Evolutionary conservation across 2,113 vertebrate species (phyloP).

Genomic region (Fregata magnificens): DNA sequence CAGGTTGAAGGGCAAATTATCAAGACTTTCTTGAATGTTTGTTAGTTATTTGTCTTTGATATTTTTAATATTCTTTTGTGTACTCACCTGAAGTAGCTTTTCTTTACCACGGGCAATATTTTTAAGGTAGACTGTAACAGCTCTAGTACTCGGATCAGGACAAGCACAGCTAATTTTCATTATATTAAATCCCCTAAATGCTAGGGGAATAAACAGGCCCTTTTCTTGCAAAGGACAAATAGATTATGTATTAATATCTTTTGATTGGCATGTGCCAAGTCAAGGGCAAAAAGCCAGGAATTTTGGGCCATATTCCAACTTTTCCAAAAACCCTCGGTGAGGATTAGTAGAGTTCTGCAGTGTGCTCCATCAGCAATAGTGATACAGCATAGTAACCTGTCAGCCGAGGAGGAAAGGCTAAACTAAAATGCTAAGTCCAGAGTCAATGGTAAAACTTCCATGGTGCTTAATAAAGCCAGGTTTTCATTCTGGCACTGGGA

Average conservation of each 20-base stretch:
- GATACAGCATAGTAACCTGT: neutral
- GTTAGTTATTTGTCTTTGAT: neutral
- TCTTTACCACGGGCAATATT: neutral
- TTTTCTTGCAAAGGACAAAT: neutral
- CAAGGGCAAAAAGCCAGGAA: neutral
- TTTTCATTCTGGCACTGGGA: neutral
- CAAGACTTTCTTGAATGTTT: neutral
- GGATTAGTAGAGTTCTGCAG: neutral
- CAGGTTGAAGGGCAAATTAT: neutral
- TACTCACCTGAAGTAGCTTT: neutral
- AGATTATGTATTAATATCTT: neutral
- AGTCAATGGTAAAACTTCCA: neutral
- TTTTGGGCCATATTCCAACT: neutral
- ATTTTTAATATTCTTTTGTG: neutral
- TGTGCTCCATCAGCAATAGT: neutral
- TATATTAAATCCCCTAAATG: neutral
- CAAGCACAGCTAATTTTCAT: neutral
- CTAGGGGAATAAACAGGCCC: neutral
- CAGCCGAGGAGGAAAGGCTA: neutral
- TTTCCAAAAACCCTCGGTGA: neutral
- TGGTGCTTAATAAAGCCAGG: neutral
- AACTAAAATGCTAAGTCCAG: neutral
- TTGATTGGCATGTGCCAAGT: neutral
- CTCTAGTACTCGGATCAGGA: neutral
- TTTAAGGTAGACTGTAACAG: neutral